Conservation (phyloP, 2,113 vertebrate genomes). For the Upupa epops region DNA sequence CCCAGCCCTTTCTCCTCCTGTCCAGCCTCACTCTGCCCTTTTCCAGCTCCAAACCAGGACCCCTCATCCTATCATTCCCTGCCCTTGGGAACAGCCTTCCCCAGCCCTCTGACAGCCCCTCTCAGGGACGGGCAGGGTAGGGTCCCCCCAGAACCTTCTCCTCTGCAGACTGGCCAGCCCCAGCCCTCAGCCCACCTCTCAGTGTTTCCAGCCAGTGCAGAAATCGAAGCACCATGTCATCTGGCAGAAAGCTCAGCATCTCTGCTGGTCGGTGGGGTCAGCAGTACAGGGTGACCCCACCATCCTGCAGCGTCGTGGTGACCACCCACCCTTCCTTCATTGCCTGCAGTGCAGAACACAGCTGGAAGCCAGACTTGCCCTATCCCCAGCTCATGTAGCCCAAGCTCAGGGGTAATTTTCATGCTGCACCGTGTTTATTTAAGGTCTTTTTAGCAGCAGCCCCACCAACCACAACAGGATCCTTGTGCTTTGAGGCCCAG, state of each 20-base stretch:
- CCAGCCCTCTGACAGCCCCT: too few species aligned
- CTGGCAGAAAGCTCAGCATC: background rate
- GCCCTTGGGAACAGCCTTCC: too few species aligned
- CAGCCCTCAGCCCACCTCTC: background rate
- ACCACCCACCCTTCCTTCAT: fast-evolving
- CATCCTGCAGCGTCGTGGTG: background rate
- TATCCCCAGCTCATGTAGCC: background rate
- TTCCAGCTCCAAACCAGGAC: too few species aligned
- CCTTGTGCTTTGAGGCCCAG: background rate
- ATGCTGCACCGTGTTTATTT: background rate
- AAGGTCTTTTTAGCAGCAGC: background rate
- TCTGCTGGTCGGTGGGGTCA: background rate
- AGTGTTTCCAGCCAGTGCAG: fast-evolving
- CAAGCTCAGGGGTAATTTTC: background rate
- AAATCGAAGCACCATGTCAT: fast-evolving
- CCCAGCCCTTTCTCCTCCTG: too few species aligned
- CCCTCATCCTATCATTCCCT: too few species aligned
- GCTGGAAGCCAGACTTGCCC: background rate
- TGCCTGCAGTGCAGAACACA: fast-evolving
- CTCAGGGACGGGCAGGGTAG: too few species aligned
- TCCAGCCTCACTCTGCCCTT: too few species aligned
- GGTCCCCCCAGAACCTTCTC: too few species aligned
- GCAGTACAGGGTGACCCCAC: background rate
- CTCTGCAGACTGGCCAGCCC: too few species aligned
- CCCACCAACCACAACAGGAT: background rate